Percentiles rank a stretch among this genome's conserved stretches.
phyloP scores from a whole-genome alignment of 2,888 invertebrate species.

The Nymphalis c-album region DNA sequence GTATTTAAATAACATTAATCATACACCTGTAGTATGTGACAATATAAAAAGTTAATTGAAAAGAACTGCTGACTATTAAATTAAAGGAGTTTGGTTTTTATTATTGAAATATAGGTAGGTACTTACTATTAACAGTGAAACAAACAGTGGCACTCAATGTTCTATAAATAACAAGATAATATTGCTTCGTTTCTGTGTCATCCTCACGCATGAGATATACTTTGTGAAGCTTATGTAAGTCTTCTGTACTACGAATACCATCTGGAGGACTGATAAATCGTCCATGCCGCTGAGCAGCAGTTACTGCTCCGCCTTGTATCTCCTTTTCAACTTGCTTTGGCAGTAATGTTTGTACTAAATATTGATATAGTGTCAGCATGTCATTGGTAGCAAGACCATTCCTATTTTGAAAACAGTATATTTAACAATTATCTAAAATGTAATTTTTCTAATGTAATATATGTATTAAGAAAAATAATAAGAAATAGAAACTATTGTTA shows the following conservation, averaged over 20 bases:
- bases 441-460: no score
- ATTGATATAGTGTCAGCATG: constrained; percentile 94
- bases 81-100: no score
- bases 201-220: constrained; percentile 84
- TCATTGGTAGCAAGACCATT: constrained; percentile 92
- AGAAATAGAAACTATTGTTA: not conserved
- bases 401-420: constrained; percentile 76
- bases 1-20: no score
- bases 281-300: constrained; percentile 74
- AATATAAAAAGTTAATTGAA: not conserved
- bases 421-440: no score
- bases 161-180: constrained; percentile 91
- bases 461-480: no score
- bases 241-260: constrained; percentile 66
- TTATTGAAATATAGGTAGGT: no score
- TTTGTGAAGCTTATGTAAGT: constrained; percentile 85
- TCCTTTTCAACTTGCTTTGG: constrained; percentile 88
- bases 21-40: no score
- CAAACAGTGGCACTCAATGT: constrained; percentile 93
- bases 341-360: constrained; percentile 89
- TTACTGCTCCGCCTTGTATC: constrained; percentile 85
- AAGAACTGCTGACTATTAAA: not conserved
- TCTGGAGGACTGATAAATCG: constrained; percentile 72
- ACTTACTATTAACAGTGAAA: constrained; percentile 89
- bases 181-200: constrained; percentile 80